Evolutionary conservation across 2,113 vertebrate species (phyloP).

Genomic region (Excalfactoria chinensis): DNA sequence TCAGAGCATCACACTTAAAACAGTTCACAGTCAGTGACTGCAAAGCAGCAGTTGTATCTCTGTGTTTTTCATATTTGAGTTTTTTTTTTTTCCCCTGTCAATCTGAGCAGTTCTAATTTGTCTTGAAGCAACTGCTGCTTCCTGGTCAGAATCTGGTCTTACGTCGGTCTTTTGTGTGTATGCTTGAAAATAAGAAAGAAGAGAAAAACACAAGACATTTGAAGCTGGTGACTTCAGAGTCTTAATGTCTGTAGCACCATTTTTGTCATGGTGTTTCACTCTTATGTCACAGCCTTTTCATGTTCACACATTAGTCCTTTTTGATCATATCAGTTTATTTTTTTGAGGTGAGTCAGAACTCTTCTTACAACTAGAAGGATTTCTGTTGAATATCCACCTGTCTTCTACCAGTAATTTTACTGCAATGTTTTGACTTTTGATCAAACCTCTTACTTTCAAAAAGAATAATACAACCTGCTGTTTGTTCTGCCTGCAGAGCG

Average conservation of each 20-base stretch:
- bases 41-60: not conserved
- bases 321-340: not conserved
- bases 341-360: not conserved
- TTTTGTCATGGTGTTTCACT: not conserved
- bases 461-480: not conserved
- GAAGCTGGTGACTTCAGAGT: not conserved
- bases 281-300: not conserved
- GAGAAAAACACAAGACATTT: not conserved
- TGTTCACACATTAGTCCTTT: not conserved
- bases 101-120: not conserved
- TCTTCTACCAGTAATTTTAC: accelerated
- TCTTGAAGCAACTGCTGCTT: not conserved
- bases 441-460: not conserved
- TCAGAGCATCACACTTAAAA: not conserved
- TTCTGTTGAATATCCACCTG: accelerated
- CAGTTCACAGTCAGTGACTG: not conserved
- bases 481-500: constrained; percentile 78
- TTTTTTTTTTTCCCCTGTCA: not conserved
- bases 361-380: not conserved
- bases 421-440: not conserved
- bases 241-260: not conserved
- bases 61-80: not conserved
- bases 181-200: not conserved
- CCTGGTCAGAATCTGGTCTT: not conserved
- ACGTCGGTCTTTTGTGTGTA: too few relatives aligned